These are phyloP conservation scores for Takifugu flavidus DNA, from an alignment of 2,113 vertebrate species.

Conservation along the genomic window DNA sequence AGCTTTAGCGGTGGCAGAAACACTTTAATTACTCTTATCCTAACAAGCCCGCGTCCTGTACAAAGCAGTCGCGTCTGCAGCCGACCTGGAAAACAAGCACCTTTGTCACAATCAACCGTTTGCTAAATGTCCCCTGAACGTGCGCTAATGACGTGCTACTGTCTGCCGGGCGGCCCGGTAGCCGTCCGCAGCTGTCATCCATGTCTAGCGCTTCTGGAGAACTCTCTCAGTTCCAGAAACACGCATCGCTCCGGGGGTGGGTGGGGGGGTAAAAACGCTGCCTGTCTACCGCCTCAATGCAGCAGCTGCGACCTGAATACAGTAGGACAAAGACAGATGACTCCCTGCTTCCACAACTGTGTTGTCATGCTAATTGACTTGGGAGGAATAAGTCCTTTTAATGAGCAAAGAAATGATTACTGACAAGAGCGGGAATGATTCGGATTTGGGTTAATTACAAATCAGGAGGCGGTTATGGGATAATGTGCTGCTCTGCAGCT, in stretches of 20 bases:
- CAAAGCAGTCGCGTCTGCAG: constrained; percentile 1
- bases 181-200: constrained; percentile 61
- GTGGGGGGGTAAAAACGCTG: constrained; percentile 3
- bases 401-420: constrained; percentile 18
- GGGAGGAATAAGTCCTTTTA: constrained; percentile 2
- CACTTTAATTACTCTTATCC: constrained; percentile 34
- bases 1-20: constrained; percentile 12
- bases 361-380: constrained; percentile 16
- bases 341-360: constrained; percentile 11
- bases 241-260: constrained; percentile 43
- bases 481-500: constrained; percentile 13
- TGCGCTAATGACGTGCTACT: constrained; percentile 19
- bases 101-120: constrained; percentile 32
- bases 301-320: constrained; percentile 58
- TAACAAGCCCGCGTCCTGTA: constrained; percentile 32
- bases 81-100: constrained; percentile 18
- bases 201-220: constrained; percentile 53
- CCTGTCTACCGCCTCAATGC: constrained; percentile 56
- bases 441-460: constrained; percentile 9
- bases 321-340: constrained; percentile 27
- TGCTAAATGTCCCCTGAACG: constrained; percentile 32
- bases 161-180: constrained; percentile 18
- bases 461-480: constrained; percentile 8
- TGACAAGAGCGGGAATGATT: constrained; percentile 12
- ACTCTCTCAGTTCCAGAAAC: constrained; percentile 52